A percentile compares a stretch with the other conserved stretches of the same genome.
These are phyloP conservation scores for Sarcoramphus papa DNA, from an alignment of 2,797 vertebrate species.

Conservation along the genomic window DNA sequence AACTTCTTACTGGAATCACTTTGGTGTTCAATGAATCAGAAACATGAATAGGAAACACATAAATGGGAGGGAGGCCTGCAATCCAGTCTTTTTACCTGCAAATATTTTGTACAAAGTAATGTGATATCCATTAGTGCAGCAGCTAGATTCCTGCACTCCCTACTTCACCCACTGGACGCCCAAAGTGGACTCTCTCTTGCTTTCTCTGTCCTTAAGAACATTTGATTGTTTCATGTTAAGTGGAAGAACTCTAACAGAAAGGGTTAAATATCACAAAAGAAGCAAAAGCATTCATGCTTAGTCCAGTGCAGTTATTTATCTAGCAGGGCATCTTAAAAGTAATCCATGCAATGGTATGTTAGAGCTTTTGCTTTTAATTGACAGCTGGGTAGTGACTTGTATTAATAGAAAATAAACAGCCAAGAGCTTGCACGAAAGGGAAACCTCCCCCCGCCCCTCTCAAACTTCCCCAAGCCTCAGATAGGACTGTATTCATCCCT, in stretches of 20 bases:
- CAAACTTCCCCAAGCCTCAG: not conserved
- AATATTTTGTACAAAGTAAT: not conserved
- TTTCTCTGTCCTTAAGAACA: not conserved
- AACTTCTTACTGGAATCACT: not conserved
- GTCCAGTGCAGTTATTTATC: not conserved
- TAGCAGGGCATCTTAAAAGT: not conserved
- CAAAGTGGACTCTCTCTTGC: not conserved
- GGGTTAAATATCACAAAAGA: not conserved
- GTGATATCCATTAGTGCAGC: not conserved
- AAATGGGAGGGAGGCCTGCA: not conserved
- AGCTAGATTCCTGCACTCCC: not conserved
- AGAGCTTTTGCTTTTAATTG: not conserved
- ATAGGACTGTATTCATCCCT: not conserved
- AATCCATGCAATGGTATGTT: not conserved
- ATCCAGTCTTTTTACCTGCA: not conserved
- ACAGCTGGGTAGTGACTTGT: not conserved
- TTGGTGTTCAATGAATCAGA: not conserved
- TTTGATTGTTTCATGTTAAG: not conserved
- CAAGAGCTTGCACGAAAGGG: not conserved
- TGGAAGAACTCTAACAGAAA: not conserved
- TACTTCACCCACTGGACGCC: not conserved
- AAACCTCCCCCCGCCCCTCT: not conserved
- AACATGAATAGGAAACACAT: not conserved
- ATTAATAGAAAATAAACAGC: not conserved
- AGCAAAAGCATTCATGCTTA: not conserved